Base-by-base conservation (phyloP, 2,888 invertebrate species). In the Hypercompe scribonia region DNA sequence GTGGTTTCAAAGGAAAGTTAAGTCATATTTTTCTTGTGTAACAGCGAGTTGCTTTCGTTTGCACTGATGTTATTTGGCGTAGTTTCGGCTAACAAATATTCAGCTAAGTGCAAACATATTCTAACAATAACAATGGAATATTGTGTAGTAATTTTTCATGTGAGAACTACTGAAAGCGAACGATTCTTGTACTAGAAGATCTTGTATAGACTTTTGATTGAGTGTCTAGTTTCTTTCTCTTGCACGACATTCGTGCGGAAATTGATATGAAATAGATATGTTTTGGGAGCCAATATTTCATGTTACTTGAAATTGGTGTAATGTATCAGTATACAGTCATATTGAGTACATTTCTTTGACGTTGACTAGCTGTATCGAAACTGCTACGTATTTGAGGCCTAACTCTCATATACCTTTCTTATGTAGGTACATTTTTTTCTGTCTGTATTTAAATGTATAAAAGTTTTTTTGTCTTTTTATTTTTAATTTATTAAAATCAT, bases 101-200 rank as follows among this genome's bases (percentile, higher is more conserved):
- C 21, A 18, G 68, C 65, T 42, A 42, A 28, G 2, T n/a, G 33
- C 33, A 46, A 1, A 39, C 33, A 34, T n/a, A 34, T 28, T 65
- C 58, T 58, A 11, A 66, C 71, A n/a, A 61, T 72, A 64, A 67
- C 36, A 58, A 74, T 72, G 71, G 65, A 65, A 65, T 64, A 66
- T 65, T 75, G 64, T 71, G 15, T 70, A 33, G 68, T 69, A 75
- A 74, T 74, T 71, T 76, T 64, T 74, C 71, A 78, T 42, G 58
- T 42, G 31, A 58, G 68, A 61, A 69, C 39, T 69, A 61, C 58
- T 28, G 36, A 65, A 68, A 73, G 68, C 72, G 65, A 72, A 68
- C 72, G 42, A 68, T 72, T 68, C 34, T 61, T 61, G 70, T 70
- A 70, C 65, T 65, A 65, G 36, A n/a, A 54, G 39, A 58, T 36